Evolutionary conservation across 2,888 invertebrate species (phyloP).

Genomic region (Drosophila silvestris): DNA sequence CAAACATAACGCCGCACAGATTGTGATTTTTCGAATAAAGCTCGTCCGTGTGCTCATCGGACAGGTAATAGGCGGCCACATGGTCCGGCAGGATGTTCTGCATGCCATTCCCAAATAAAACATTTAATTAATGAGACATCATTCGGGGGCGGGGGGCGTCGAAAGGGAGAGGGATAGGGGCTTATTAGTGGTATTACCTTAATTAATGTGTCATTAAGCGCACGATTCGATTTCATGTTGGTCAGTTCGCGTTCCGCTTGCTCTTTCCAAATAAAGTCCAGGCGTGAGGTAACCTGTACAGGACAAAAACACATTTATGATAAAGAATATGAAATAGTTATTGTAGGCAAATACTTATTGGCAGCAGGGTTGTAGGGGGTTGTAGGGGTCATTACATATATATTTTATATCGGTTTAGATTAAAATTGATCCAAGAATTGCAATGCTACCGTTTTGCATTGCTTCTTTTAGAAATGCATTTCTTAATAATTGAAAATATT

Average conservation of each 20-base stretch:
- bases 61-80: slow-evolving; percentile 97
- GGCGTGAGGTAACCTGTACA: slow-evolving; percentile 94
- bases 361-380: not conserved
- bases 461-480: not conserved
- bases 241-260: slow-evolving; percentile 96
- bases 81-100: slow-evolving; percentile 98
- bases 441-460: too few relatives aligned
- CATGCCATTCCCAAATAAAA: slow-evolving; percentile 37
- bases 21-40: slow-evolving; percentile 85
- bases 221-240: slow-evolving; percentile 96
- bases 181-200: slow-evolving; percentile 73
- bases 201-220: slow-evolving; percentile 88
- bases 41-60: slow-evolving; percentile 89
- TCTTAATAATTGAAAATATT: not conserved
- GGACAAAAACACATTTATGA: slow-evolving; percentile 11
- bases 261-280: slow-evolving; percentile 99
- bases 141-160: not conserved
- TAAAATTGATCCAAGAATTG: too few relatives aligned
- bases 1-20: slow-evolving; percentile 97
- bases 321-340: not conserved
- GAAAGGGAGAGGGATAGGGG: not conserved
- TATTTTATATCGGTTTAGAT: not conserved
- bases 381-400: not conserved
- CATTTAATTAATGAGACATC: slow-evolving; percentile 59
- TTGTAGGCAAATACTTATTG: not conserved